Percentiles rank a stretch among this genome's conserved stretches.
phyloP scores from a whole-genome alignment of 92 coral and sea anemone species.

The Micromussa lordhowensis region DNA sequence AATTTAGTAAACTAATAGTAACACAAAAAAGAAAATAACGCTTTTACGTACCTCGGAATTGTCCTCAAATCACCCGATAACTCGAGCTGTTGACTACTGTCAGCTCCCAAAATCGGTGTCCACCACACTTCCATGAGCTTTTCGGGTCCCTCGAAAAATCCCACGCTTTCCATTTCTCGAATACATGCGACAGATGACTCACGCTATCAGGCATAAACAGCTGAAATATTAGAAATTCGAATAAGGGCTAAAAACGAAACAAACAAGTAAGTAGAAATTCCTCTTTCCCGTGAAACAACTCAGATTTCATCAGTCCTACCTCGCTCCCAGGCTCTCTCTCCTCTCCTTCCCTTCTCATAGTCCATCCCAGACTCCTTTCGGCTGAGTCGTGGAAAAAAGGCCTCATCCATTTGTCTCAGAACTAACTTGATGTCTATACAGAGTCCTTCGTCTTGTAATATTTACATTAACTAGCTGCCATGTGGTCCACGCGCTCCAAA shows the following conservation, averaged over 20 bases:
- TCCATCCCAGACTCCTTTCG: not conserved
- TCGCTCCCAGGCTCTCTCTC: too few species aligned
- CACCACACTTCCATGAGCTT: conserved; percentile 99
- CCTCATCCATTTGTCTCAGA: too few species aligned
- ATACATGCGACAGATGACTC: conserved; percentile 21
- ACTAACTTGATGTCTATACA: too few species aligned
- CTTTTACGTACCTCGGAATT: conserved; percentile 70
- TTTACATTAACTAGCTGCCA: too few species aligned
- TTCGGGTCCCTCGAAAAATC: conserved; percentile 98
- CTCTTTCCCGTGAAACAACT: too few species aligned
- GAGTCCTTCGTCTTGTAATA: too few species aligned
- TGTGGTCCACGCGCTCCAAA: too few species aligned
- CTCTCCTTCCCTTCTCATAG: too few species aligned
- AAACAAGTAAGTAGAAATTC: not conserved
- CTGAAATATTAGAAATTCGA: conserved; percentile 6
- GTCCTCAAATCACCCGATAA: conserved; percentile 74
- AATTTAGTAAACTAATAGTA: not conserved
- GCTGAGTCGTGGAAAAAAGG: not conserved
- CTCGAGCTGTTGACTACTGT: not conserved
- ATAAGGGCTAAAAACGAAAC: not conserved
- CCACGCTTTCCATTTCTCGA: conserved; percentile 73
- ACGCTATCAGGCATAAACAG: conserved; percentile 63
- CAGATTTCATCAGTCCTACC: too few species aligned
- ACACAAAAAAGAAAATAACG: not conserved
- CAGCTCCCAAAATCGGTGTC: conserved; percentile 72